phyloP scores from a whole-genome alignment of 2,888 invertebrate genomes.

The Lymantria monacha region DNA sequence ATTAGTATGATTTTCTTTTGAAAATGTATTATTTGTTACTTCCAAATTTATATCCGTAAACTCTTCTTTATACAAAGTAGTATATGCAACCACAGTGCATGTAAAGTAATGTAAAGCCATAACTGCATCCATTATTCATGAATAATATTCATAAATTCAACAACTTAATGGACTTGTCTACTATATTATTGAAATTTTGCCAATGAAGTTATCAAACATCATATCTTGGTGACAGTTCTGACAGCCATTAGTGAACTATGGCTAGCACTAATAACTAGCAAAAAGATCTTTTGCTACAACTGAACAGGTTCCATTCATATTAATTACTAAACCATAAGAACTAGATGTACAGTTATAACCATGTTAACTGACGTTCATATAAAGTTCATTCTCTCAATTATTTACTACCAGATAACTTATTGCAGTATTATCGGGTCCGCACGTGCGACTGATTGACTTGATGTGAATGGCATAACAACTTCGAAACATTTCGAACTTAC shows the following conservation, averaged over 20 bases:
- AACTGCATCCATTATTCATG: conserved; percentile 38
- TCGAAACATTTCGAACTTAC: conserved; percentile 68
- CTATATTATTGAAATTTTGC: conserved; percentile 20
- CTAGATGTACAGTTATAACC: conserved; percentile 44
- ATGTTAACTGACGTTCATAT: conserved; percentile 33
- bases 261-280: conserved; percentile 29
- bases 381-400: conserved; percentile 6
- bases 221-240: conserved; percentile 35
- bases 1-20: not conserved
- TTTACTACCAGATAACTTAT: conserved; percentile 34
- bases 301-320: conserved; percentile 38
- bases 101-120: conserved; percentile 45
- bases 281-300: conserved; percentile 35
- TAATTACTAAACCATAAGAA: conserved; percentile 53
- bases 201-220: conserved; percentile 25
- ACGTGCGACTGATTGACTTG: conserved; percentile 70
- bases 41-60: not conserved
- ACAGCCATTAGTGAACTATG: conserved; percentile 45
- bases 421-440: conserved; percentile 55
- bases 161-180: no score
- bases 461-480: conserved; percentile 69
- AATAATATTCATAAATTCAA: not conserved
- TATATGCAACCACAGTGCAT: conserved; percentile 37
- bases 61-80: conserved; percentile 7
- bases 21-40: not conserved